Base-by-base conservation (phyloP, 92 coral and sea anemone genomes). In the Palythoa grandiflora region DNA sequence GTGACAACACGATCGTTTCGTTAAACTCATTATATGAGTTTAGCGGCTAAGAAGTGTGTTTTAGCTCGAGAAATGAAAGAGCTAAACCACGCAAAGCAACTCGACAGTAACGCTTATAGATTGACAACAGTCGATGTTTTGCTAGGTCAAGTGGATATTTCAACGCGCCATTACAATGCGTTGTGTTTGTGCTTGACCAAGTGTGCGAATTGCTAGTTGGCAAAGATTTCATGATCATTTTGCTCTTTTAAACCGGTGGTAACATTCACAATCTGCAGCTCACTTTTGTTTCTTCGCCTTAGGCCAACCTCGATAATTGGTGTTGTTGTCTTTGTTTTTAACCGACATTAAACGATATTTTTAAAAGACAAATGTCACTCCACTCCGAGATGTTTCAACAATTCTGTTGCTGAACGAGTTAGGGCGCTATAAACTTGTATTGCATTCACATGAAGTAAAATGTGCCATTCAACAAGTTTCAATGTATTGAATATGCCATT, bases 331-430 rank as follows among this genome's bases (percentile, higher is more conserved):
- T 74, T 89, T 75, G 68, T 73, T 83, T 89, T 89, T 83, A 76
- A 84, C 94, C 94, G 94, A 89, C 94, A 88, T 84, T 89, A 91
- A 91, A 87, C 87, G 94, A 91, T 91, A 91, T 91, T 91, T 91
- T 81, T 88, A 78, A 57, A 79, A 91, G 94, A 78, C 94, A 91
- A 88, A 72, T 88, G 83, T 79, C 89, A 89, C 77, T 84, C 57
- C 66, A 61, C 91, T 83, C 44, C 60, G 19, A 2, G 20, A 51
- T 14, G 60, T 40, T 81, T 68, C 86, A 51, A 50, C 17, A 65
- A 52, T 44, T 81, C 13, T 48, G n/a, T 81, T 36, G 75, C 9
- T 47, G 59, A 40, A 21, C 75, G 71, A 65, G 76, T 44, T 48
- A 81, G 59, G 66, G 76, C 40, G 20, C 39, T 16, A 47, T 13